These are phyloP conservation scores for Hypselothyrea guttata DNA, from an alignment of 2,888 invertebrate species.

Conservation along the genomic window DNA sequence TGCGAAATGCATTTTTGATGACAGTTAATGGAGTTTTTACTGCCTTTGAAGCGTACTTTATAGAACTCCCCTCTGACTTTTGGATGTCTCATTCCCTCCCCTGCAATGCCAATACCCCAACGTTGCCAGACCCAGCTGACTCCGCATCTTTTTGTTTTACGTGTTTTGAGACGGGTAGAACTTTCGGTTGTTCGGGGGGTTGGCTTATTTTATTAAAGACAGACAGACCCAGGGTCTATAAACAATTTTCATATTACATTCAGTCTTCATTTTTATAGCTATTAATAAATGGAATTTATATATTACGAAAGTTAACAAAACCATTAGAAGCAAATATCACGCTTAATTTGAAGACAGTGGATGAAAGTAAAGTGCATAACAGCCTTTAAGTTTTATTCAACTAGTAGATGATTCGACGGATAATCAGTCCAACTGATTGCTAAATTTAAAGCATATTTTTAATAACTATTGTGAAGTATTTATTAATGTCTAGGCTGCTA, in stretches of 20 bases:
- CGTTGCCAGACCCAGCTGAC: slow-evolving; percentile 36
- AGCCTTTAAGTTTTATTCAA: too few relatives aligned
- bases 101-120: too few relatives aligned
- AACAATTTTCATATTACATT: slow-evolving; percentile 15
- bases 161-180: slow-evolving; percentile 7
- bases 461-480: too few relatives aligned
- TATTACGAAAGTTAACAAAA: not conserved
- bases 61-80: slow-evolving; percentile 6
- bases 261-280: slow-evolving; percentile 20
- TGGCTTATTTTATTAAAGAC: slow-evolving; percentile 48
- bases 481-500: too few relatives aligned
- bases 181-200: slow-evolving; percentile 40
- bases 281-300: slow-evolving; percentile 22
- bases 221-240: slow-evolving; percentile 35
- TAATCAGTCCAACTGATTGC: too few relatives aligned
- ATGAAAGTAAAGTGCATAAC: not conserved
- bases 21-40: slow-evolving; percentile 79
- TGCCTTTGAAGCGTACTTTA: slow-evolving; percentile 62
- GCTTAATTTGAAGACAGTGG: not conserved
- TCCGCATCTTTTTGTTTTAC: slow-evolving; percentile 52
- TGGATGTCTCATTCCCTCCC: not conserved
- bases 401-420: too few relatives aligned
- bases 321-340: not conserved
- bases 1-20: slow-evolving; percentile 78
- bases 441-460: too few relatives aligned